These are phyloP conservation scores for Momotus momota DNA, from an alignment of 2,797 vertebrate genomes.

Conservation along the genomic window DNA sequence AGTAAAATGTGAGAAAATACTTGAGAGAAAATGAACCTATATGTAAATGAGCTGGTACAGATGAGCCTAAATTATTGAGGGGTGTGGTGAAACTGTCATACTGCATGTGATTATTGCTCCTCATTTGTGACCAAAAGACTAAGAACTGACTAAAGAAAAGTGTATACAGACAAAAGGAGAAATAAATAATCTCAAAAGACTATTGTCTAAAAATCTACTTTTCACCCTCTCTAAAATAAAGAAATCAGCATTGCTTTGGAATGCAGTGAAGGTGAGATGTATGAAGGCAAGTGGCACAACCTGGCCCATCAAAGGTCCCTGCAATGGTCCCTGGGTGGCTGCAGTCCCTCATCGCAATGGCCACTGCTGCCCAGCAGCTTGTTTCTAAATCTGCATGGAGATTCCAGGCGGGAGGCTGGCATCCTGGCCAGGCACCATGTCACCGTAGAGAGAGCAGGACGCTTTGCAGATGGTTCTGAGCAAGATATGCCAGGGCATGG, in stretches of 20 bases:
- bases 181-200: neutral
- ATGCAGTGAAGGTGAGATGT: neutral
- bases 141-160: neutral
- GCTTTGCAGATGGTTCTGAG: neutral
- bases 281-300: neutral
- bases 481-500: neutral
- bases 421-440: neutral
- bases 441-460: neutral
- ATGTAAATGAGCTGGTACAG: neutral
- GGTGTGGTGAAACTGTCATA: neutral
- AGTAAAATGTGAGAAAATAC: neutral
- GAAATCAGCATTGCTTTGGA: neutral
- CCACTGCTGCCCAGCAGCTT: neutral
- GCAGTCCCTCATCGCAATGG: neutral
- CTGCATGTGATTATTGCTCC: neutral
- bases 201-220: neutral
- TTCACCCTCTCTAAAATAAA: neutral
- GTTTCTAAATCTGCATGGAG: fast-evolving
- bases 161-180: neutral
- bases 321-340: neutral
- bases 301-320: neutral
- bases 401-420: neutral
- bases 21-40: neutral
- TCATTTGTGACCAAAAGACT: neutral
- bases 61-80: neutral